Evolutionary conservation across 2,888 invertebrate species (phyloP), one percentile per base, ranked within the genome.

Genomic region (Furcula furcula): DNA sequence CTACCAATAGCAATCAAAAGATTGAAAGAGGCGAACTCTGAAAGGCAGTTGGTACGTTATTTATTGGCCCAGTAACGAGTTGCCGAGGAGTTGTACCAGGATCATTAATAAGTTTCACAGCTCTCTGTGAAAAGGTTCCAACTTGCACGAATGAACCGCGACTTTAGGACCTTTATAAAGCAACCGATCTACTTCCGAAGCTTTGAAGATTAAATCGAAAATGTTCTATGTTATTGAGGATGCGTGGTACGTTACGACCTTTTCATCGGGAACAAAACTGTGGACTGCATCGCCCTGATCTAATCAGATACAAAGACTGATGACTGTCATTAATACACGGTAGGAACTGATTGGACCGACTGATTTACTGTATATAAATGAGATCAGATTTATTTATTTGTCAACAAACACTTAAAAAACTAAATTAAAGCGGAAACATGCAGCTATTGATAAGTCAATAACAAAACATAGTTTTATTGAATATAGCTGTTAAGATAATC

Each of bases 31-130:
- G 54, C 57, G 28, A 61, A 65, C 56, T 65, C 60, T 51, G 44
- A 47, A 57, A 62, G 57, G 60, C 66, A 65, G 66, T 68, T 64
- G 54, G 43, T 60, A 62, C 64, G 64, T 75, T 78, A 78, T 82
- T 79, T 79, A 82, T 79, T 68, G 70, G 68, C 38, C 43, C 54
- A 56, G 69, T 76, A 80, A 80, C 74, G 71, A 81, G 76, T 78
- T 74, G 65, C 63, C 69, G 55, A 65, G 49, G 60, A 74, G 69
- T 77, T 73, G 70, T 66, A 67, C 62, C 61, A 36, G 57, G 72
- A 68, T 73, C 79, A 76, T 80, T 81, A 80, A 81, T 81, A 79
- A 79, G 73, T 73, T 69, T 47, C 50, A 38, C 26, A 37, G 26
- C 38, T 44, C 38, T 53, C 47, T 59, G 50, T 43, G 50, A 60